Evolutionary conservation across 2,113 vertebrate species (phyloP), one percentile per base, ranked within the genome.

Genomic region (Malurus elegans): DNA sequence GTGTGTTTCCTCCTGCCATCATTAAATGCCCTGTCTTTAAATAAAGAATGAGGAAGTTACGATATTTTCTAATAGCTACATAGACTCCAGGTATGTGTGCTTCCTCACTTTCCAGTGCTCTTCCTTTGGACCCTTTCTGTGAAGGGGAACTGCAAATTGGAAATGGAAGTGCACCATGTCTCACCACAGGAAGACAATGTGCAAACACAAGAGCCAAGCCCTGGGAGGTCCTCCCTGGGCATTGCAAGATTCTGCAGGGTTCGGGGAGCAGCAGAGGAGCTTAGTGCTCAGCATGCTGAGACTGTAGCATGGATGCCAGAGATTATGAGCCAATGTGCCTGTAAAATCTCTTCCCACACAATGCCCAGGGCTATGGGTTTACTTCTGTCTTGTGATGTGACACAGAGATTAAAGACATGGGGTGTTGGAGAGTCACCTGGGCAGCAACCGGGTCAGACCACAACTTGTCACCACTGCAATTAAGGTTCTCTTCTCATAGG

Each of bases 261-360:
- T 32, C 0, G 0, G 10, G 28, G 28, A 90, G 21, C 2, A 6
- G 17, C 18, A 47, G 31, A 70, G 29, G 44, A 69, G 34, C 40
- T 47, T 15, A 28, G 15, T 9, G 14, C 20, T 79, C 47, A 58
- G 14, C 3, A 8, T 92, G 62, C n/a, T 28, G 80, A 73, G 38
- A 17, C 9, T 82, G 32, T 40, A 65, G 48, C 36, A 76, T 12
- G 6, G 12, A 6, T 94, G 66, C 28, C n/a, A 85, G 40, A 56
- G 45, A 57, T 90, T 38, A 53, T 18, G 28, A 53, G 20, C 31
- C 76, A 42, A 66, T 4, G 3, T 32, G 12, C 21, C 50, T 79
- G n/a, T 75, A 88, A 82, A 85, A 87, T 45, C 25, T 75, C 78
- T 75, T 91, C 66, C 90, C 53, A 86, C 78, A 44, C 54, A 72